These are phyloP conservation scores for Trachelus iudaicus DNA, from an alignment of 2,888 invertebrate genomes.

Conservation along the genomic window DNA sequence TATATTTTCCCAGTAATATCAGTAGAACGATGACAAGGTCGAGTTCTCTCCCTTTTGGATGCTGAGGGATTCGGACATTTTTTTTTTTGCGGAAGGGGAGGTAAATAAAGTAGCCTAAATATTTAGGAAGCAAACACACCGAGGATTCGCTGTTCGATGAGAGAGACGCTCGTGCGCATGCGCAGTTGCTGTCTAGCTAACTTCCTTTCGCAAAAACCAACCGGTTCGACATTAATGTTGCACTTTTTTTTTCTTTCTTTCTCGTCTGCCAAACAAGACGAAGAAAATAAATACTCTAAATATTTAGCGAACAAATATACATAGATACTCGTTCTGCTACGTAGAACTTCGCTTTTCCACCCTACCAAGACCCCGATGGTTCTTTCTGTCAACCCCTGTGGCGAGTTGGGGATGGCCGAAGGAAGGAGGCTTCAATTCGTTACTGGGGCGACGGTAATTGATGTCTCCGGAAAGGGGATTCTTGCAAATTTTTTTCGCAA, in stretches of 20 bases:
- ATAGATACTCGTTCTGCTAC: constrained; percentile 4
- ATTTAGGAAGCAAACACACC: constrained; percentile 9
- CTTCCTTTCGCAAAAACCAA: neutral
- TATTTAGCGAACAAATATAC: constrained; percentile 37
- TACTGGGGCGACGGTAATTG: constrained; percentile 32
- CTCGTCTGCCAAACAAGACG: neutral
- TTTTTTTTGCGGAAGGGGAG: neutral
- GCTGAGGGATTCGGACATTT: neutral
- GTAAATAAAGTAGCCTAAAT: neutral
- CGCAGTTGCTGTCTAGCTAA: neutral
- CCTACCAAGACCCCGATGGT: neutral
- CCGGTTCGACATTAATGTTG: neutral
- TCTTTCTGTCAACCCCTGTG: constrained; percentile 7
- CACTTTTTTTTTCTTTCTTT: constrained; percentile 9
- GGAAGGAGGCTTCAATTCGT: constrained; percentile 23
- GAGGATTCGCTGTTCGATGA: neutral
- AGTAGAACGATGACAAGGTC: neutral
- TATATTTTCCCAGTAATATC: neutral
- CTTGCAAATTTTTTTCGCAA: constrained; percentile 12
- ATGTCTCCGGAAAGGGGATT: constrained; percentile 25
- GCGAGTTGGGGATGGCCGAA: constrained; percentile 13
- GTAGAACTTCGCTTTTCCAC: neutral
- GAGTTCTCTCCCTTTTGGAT: neutral
- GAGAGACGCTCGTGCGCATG: neutral
- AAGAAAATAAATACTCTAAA: constrained; percentile 33